Evolutionary conservation across 2,888 invertebrate species (phyloP).

Genomic region (Drosophila mettleri): DNA sequence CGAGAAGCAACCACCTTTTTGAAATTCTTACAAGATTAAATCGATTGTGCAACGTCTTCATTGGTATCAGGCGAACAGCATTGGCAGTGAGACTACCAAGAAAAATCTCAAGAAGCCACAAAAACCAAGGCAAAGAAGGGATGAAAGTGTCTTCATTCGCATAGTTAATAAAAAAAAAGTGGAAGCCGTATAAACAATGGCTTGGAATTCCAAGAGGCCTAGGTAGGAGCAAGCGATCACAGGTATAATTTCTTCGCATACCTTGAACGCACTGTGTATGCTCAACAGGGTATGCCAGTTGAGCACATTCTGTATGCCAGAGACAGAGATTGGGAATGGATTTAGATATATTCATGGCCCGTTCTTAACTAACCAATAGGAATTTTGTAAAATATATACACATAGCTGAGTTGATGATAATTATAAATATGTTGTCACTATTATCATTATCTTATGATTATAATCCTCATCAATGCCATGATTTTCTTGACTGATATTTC

Average conservation of each 20-base stretch:
- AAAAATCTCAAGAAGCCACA: background rate
- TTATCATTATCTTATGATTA: too few relatives aligned
- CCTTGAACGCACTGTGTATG: background rate
- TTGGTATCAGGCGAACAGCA: slow-evolving; percentile 20
- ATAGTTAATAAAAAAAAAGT: background rate
- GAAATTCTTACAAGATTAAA: background rate
- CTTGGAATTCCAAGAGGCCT: background rate
- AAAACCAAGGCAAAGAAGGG: slow-evolving; percentile 35
- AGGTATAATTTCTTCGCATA: slow-evolving; percentile 43
- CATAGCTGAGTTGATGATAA: too few relatives aligned
- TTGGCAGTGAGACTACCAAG: background rate
- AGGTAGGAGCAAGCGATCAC: slow-evolving; percentile 16
- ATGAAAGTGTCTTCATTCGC: slow-evolving; percentile 35
- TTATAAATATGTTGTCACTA: too few relatives aligned
- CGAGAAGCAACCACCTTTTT: background rate
- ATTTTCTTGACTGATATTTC: too few relatives aligned
- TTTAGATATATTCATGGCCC: too few relatives aligned
- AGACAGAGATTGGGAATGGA: too few relatives aligned
- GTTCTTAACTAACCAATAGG: too few relatives aligned
- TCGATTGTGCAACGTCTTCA: slow-evolving; percentile 19
- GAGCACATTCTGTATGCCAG: background rate
- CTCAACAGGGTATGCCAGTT: slow-evolving; percentile 21
- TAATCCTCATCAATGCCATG: too few relatives aligned
- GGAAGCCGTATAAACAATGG: slow-evolving; percentile 7
- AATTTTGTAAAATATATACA: too few relatives aligned